Evolutionary conservation across 2,888 invertebrate genomes (phyloP), one percentile per base, ranked within the genome.

Genomic region (Tineola bisselliella): DNA sequence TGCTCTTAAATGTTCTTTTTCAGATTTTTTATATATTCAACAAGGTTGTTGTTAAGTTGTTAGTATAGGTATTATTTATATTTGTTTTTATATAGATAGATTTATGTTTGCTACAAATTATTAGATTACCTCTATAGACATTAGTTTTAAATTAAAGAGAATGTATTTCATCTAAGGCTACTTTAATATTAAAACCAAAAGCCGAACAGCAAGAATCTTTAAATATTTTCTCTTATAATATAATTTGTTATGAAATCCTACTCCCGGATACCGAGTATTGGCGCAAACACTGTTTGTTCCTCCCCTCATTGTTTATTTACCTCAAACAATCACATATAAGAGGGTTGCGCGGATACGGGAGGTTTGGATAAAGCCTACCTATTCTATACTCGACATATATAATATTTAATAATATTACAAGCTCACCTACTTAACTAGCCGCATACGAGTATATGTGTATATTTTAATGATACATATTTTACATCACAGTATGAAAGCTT

Each of bases 271-370:
- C 11, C 17, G 52, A 15, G 52, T 52, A 52, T 54, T 54, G 54
- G 25, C 54, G 54, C 25, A 54, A 54, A 54, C 54, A 54, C 54
- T 54, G 19, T 54, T 54, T 19, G 19, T 54, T 48, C 54, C 54
- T 18, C 54, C 59, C 59, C 43, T 59, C 59, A 59, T 59, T 59
- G 59, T 59, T 59, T 59, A 59, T 59, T 59, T 59, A 59, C 59
- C 59, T 43, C 59, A 43, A 44, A 59, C 59, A 59, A 59, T 59
- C 59, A 43, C 59, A 43, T 33, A 58, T 38, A 19, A 59, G 44
- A 59, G 59, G 54, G 54, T 54, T 54, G 48, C 48, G 48, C 48
- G 54, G 54, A 25, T 54, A 25, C 54, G 25, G 18, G 54, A 8
- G 25, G 17, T 54, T 54, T 54, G 54, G 18, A 25, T 54, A 54